These are phyloP conservation scores for Cotesia glomerata DNA, from an alignment of 1,140 invertebrate species.

Conservation along the genomic window DNA sequence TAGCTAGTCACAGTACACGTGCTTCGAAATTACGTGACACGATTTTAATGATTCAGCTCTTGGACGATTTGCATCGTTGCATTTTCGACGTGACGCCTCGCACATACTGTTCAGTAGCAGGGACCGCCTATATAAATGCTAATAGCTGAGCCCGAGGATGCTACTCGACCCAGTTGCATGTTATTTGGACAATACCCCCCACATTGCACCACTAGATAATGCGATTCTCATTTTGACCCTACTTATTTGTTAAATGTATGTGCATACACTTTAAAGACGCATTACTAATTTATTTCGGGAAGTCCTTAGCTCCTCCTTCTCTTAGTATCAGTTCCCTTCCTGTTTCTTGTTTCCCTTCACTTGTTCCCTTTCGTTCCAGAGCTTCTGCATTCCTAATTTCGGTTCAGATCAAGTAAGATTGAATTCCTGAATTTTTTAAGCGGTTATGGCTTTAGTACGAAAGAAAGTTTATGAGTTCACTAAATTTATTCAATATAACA, in stretches of 20 bases:
- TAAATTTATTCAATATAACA: no score
- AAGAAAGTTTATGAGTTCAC: no score
- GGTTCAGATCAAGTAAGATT: no score
- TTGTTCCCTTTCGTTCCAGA: no score
- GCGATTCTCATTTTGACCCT: no score
- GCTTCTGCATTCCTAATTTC: no score
- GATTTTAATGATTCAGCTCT: constrained; percentile 39
- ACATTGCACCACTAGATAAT: constrained; percentile 24
- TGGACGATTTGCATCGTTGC: constrained; percentile 42
- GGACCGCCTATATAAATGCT: constrained; percentile 43
- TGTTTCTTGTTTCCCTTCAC: no score
- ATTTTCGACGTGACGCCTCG: constrained; percentile 40
- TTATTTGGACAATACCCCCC: constrained; percentile 23
- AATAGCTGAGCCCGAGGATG: constrained; percentile 36
- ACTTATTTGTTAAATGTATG: neutral
- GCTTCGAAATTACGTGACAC: constrained; percentile 38
- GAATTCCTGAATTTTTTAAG: no score
- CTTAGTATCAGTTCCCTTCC: no score
- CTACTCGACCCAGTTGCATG: constrained; percentile 35
- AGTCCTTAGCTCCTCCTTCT: no score
- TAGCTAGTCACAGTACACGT: constrained; percentile 21
- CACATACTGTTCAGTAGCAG: neutral
- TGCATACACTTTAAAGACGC: neutral
- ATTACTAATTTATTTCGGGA: no score
- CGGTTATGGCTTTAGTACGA: no score